phyloP scores from a whole-genome alignment of 1,140 invertebrate species.

The Drosophila lowei region DNA sequence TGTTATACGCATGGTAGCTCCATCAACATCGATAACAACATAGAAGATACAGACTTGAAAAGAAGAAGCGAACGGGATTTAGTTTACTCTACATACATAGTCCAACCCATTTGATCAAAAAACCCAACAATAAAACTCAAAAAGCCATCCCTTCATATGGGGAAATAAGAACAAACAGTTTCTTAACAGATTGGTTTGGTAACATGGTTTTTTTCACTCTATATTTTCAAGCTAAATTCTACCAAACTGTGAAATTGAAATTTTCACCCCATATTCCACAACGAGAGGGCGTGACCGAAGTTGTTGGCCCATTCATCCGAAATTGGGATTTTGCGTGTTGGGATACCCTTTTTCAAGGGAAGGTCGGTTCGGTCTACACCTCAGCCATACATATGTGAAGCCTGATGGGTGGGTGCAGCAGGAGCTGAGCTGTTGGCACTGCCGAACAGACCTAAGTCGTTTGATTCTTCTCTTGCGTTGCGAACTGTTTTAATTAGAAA shows the following conservation, averaged over 20 bases:
- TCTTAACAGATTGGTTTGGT: no score
- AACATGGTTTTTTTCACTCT: not conserved
- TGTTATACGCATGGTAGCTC: no score
- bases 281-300: conserved; percentile 19
- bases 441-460: conserved; percentile 20
- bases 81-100: no score
- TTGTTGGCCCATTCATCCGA: conserved; percentile 5
- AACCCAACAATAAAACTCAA: no score
- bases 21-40: no score
- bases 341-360: not conserved
- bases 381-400: not conserved
- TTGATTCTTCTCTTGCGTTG: conserved; percentile 17
- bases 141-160: no score
- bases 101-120: no score
- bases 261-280: conserved; percentile 4
- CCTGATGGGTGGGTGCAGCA: not conserved
- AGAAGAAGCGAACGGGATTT: no score
- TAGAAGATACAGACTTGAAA: no score
- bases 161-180: no score
- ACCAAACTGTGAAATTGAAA: not conserved
- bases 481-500: conserved; percentile 65
- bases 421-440: conserved; percentile 3
- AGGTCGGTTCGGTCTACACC: conserved; percentile 20
- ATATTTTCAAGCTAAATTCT: not conserved
- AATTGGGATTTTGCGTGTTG: conserved; percentile 50